Percentiles rank a stretch among this genome's conserved stretches.
These are phyloP conservation scores for Ardeotis arabs DNA, from an alignment of 2,113 vertebrate species.

Conservation along the genomic window DNA sequence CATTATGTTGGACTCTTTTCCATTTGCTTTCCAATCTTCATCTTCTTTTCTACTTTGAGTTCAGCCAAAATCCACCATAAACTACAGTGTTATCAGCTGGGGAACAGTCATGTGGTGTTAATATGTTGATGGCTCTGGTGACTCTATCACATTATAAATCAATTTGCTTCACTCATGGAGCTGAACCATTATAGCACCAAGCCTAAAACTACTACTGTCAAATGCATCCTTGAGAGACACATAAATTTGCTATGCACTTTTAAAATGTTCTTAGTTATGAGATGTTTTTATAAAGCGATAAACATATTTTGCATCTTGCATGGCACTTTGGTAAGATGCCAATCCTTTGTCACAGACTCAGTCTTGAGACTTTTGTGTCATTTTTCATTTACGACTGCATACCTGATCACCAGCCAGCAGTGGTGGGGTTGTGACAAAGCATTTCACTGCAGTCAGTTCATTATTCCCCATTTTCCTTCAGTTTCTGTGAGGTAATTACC, in stretches of 20 bases:
- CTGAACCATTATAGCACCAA: neutral
- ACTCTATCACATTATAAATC: slow-evolving; percentile 16
- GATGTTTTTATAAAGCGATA: neutral
- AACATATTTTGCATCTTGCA: neutral
- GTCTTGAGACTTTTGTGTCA: neutral
- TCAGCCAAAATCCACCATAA: slow-evolving; percentile 45
- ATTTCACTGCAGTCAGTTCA: neutral
- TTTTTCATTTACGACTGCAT: neutral
- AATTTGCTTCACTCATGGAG: neutral
- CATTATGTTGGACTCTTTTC: neutral
- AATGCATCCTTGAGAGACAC: neutral
- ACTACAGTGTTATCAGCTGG: neutral
- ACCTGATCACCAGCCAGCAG: neutral
- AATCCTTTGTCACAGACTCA: neutral
- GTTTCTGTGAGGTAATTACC: neutral
- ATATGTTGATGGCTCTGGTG: neutral
- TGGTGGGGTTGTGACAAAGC: neutral
- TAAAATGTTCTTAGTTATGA: neutral
- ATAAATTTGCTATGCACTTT: neutral
- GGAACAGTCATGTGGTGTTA: neutral
- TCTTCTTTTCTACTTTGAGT: slow-evolving; percentile 4
- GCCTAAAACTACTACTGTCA: neutral
- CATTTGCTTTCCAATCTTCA: neutral
- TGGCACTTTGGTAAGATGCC: neutral
- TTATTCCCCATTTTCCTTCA: neutral